Base-by-base conservation (phyloP, 2,888 invertebrate species). In the Luperina testacea region DNA sequence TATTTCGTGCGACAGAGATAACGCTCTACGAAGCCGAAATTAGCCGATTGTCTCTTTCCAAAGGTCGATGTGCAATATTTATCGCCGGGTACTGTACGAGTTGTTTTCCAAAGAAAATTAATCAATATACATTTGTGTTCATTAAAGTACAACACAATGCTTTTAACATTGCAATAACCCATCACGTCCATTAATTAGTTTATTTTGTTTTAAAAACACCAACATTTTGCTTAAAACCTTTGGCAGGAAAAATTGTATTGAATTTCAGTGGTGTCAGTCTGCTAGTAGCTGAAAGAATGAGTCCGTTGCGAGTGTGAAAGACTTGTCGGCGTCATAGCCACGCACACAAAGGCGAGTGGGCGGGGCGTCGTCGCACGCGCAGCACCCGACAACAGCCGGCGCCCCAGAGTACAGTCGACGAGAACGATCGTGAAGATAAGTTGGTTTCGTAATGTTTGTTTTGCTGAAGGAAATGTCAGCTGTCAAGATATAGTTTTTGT, bases 321-420 rank as follows among this genome's bases (percentile, higher is more conserved):
- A 92, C 91, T 89, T 86, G 78, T 83, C 87, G 93, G 90, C 92
- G 93, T 93, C 92, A 88, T 88, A 89, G 85, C 81, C 89, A 90
- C 92, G 84, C 91, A 90, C 91, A 91, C 91, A 90, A 85, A 82
- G 87, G 72, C 82, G 82, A 77, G 93, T 92, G 92, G 93, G 94
- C 92, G 94, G 93, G 85, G 94, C 93, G 92, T 90, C 93, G 88
- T 89, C 93, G 92, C 92, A 87, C 89, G 92, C 90, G 90, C 91
- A 90, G 90, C 91, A 89, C 84, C 89, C 91, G 90, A 88, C 84
- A 83, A 80, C 92, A 90, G 88, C 90, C 92, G 92, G 93, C 93
- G 94, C 93, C 92, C 88, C 84, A 81, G 57, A 11, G 92, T 91
- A 93, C 92, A 90, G 71, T 89, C 89, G 72, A 27, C 45, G 48